Percentiles rank a stretch among this genome's conserved stretches.
phyloP scores from a whole-genome alignment of 2,797 vertebrate species.

The Periophthalmus magnuspinnatus region DNA sequence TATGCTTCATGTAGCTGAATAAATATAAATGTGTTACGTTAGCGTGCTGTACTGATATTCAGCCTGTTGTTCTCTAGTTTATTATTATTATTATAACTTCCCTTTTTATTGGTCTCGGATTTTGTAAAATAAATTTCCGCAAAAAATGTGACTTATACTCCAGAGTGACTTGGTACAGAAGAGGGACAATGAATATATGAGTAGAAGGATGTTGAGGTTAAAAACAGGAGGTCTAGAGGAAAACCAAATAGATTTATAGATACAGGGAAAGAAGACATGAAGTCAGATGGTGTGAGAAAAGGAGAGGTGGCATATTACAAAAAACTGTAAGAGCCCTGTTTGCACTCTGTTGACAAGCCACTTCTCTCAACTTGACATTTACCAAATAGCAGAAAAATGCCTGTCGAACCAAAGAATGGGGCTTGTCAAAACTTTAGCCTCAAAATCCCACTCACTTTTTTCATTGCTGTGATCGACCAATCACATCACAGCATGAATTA shows the following conservation, averaged over 20 bases:
- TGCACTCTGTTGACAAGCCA: constrained; percentile 9
- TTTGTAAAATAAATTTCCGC: too few species aligned
- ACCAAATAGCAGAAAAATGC: not conserved
- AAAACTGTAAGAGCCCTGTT: constrained; percentile 3
- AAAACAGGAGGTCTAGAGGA: not conserved
- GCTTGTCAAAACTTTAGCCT: constrained; percentile 12
- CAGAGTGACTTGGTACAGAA: too few species aligned
- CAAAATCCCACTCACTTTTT: constrained; percentile 6
- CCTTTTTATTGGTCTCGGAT: too few species aligned
- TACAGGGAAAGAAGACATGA: not conserved
- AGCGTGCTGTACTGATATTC: too few species aligned
- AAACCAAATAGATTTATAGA: not conserved
- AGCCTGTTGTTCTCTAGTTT: too few species aligned
- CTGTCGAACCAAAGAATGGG: constrained; percentile 1
- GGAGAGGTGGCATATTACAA: not conserved
- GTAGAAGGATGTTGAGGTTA: too few species aligned
- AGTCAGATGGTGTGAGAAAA: not conserved
- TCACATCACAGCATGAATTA: constrained; percentile 1
- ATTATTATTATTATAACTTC: too few species aligned
- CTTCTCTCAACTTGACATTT: constrained; percentile 3
- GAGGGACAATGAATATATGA: not conserved
- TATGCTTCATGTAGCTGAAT: too few species aligned
- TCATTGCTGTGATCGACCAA: not conserved
- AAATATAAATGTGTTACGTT: too few species aligned
- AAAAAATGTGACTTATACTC: too few species aligned